Percentiles rank a stretch among this genome's conserved stretches.
Evolutionary conservation across 1,140 invertebrate genomes (phyloP).

Genomic region (Panagrolaimus sp.): DNA sequence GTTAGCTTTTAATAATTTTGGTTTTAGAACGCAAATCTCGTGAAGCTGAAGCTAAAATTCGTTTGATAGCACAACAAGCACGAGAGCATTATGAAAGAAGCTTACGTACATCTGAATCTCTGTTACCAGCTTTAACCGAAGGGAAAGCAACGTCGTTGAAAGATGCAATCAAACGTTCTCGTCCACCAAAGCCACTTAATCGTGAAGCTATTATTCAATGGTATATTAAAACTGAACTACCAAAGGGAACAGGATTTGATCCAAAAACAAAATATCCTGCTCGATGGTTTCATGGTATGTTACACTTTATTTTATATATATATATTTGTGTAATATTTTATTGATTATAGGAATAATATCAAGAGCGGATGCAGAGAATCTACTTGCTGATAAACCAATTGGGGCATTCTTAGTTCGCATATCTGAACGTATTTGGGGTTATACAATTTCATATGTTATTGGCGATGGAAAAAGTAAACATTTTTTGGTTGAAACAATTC

Average conservation of each 20-base stretch:
- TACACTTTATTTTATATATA: conserved; percentile 15
- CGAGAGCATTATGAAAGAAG: conserved; percentile 67
- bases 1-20: conserved; percentile 4
- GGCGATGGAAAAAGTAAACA: conserved; percentile 66
- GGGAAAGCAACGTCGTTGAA: conserved; percentile 29
- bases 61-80: conserved; percentile 69
- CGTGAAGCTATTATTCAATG: conserved; percentile 69
- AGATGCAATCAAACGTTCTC: conserved; percentile 41
- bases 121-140: conserved; percentile 49
- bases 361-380: conserved; percentile 68
- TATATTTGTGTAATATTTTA: conserved; percentile 9
- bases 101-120: conserved; percentile 60
- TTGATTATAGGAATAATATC: conserved; percentile 68
- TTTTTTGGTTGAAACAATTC: conserved; percentile 69
- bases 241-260: conserved; percentile 66
- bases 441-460: conserved; percentile 71
- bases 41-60: conserved; percentile 69
- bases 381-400: conserved; percentile 62
- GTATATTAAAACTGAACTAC: conserved; percentile 68
- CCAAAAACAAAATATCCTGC: conserved; percentile 63
- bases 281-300: conserved; percentile 73
- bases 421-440: conserved; percentile 73
- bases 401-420: conserved; percentile 71
- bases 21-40: conserved; percentile 65
- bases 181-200: conserved; percentile 64